Evolutionary conservation across 1,140 invertebrate genomes (phyloP).

Genomic region (Zaprionus ornatus): DNA sequence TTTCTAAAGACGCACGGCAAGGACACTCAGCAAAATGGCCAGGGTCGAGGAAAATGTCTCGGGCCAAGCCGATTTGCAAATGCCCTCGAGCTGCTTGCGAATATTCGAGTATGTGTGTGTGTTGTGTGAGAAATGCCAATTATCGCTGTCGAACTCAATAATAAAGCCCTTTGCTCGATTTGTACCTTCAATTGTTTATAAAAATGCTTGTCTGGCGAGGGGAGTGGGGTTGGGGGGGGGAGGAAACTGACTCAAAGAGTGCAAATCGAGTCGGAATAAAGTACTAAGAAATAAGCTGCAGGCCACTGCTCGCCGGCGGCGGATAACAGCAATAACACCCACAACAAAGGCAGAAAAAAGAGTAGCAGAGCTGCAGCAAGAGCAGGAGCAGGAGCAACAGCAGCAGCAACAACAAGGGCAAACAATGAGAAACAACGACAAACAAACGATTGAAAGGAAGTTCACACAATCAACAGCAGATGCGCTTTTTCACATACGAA

Average conservation of each 20-base stretch:
- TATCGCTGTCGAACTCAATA: neutral
- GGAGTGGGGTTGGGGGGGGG: neutral
- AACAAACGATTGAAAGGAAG: constrained; percentile 81
- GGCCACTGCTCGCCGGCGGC: constrained; percentile 49
- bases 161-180: neutral
- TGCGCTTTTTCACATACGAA: constrained; percentile 81
- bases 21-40: constrained; percentile 58
- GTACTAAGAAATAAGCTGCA: constrained; percentile 46
- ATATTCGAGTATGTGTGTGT: neutral
- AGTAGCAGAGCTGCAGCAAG: constrained; percentile 29
- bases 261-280: constrained; percentile 14
- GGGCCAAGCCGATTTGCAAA: constrained; percentile 29
- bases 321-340: constrained; percentile 78
- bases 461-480: constrained; percentile 81
- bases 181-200: neutral
- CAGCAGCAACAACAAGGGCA: constrained; percentile 50
- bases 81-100: neutral
- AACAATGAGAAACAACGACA: constrained; percentile 57
- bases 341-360: constrained; percentile 36
- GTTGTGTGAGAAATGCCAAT: neutral
- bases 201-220: neutral
- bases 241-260: constrained; percentile 8
- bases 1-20: constrained; percentile 67
- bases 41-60: constrained; percentile 10
- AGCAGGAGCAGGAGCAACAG: constrained; percentile 41